Conservation (phyloP, 2,797 vertebrate genomes). For the Odontamblyopus rebecca region DNA sequence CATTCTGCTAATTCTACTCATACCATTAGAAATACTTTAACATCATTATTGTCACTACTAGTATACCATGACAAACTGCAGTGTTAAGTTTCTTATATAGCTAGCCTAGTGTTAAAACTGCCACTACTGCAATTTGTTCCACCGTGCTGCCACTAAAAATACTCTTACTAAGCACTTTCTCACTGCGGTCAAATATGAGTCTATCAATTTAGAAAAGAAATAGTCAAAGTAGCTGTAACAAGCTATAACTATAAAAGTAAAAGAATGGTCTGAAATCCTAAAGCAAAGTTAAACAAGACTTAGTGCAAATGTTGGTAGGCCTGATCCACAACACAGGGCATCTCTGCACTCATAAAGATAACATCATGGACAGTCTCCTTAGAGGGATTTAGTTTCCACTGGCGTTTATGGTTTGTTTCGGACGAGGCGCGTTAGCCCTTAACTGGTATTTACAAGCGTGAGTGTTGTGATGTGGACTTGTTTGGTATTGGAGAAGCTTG, state of each 20-base stretch:
- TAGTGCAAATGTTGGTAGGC: neutral
- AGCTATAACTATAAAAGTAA: neutral
- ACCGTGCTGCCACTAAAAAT: no score
- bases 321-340: neutral
- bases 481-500: conserved; percentile 38
- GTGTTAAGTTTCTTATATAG: no score
- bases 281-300: conserved; percentile 11
- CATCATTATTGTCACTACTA: no score
- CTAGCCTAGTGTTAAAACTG: no score
- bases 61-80: no score
- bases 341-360: conserved; percentile 22
- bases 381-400: conserved; percentile 35
- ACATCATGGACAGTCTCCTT: conserved; percentile 16
- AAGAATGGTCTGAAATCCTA: conserved; percentile 10
- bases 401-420: conserved; percentile 15
- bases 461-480: conserved; percentile 46
- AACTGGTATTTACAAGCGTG: conserved; percentile 59
- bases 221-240: neutral
- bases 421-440: conserved; percentile 26
- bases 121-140: no score
- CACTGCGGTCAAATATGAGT: no score
- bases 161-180: no score
- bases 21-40: no score
- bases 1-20: no score
- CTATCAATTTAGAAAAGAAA: neutral